phyloP scores from a whole-genome alignment of 2,888 invertebrate genomes.

The Lingula anatina region DNA sequence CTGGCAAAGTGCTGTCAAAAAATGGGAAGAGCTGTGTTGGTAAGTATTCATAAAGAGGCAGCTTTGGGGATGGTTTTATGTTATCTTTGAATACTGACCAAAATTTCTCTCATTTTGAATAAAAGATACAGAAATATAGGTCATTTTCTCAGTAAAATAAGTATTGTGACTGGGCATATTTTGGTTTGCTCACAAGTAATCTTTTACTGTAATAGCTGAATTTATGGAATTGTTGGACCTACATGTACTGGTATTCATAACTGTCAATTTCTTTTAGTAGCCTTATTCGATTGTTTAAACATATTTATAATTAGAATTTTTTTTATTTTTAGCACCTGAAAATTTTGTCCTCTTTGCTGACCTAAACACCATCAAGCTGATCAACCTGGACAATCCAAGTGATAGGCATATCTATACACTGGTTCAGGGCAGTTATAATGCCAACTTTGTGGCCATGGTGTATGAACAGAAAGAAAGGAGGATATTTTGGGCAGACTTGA shows the following conservation, averaged over 20 bases:
- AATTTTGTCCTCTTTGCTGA: constrained; percentile 36
- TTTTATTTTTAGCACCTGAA: constrained; percentile 22
- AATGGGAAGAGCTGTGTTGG: constrained; percentile 24
- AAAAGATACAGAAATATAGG: too few species aligned
- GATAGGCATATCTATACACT: constrained; percentile 20
- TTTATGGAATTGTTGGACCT: too few species aligned
- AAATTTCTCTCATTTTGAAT: too few species aligned
- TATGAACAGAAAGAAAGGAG: constrained; percentile 22
- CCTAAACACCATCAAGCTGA: constrained; percentile 30
- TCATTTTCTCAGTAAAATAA: too few species aligned
- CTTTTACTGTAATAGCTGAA: too few species aligned
- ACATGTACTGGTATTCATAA: too few species aligned
- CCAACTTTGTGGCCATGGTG: constrained; percentile 27
- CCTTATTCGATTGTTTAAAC: background rate
- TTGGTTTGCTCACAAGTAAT: too few species aligned
- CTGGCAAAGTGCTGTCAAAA: constrained; percentile 15
- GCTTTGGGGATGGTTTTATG: too few species aligned
- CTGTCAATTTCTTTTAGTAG: too few species aligned
- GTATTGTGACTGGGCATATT: too few species aligned
- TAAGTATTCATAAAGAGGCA: constrained; percentile 17
- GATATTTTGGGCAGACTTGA: constrained; percentile 32
- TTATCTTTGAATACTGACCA: too few species aligned
- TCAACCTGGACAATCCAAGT: constrained; percentile 23
- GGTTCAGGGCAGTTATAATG: constrained; percentile 20
- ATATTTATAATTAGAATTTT: background rate